Base-by-base conservation (phyloP, 2,888 invertebrate species). In the Tiphia femorata region DNA sequence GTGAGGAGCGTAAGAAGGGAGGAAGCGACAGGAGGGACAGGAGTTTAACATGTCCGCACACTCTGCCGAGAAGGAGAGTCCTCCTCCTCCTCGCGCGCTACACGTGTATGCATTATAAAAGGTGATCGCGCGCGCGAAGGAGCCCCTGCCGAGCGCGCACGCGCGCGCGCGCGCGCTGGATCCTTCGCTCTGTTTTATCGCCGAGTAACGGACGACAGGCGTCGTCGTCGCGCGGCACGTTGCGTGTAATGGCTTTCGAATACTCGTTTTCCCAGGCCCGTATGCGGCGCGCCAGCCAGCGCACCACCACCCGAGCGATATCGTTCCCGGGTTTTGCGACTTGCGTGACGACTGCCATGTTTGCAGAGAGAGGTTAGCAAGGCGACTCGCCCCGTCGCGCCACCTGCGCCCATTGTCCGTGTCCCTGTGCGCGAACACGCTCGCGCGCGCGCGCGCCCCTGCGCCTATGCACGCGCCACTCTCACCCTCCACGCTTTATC, bases 311-410 rank as follows among this genome's bases (percentile, higher is more conserved):
- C n/a, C n/a, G n/a, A 53, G 62, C 67, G 75, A 75, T 72, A 75
- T 72, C 68, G 70, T 69, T 62, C 58, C 59, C 59, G 58, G 62
- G 65, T 67, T 62, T 53, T 64, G 66, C 47, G 70, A 72, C 71
- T 80, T 72, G 81, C 80, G 80, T 80, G 81, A 80, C 81, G 80
- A 73, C 77, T 77, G 77, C 77, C 80, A 77, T 81, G 80, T 80
- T 81, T 80, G 79, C 78, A 66, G 70, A 75, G 61, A 56, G 62
- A 52, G 52, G 59, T 64, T 61, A 54, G 56, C 58, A n/a, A n/a
- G n/a, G 55, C 59, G 60, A 58, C 54, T 60, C 53, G 60, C 53
- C 62, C 62, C 58, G 57, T 67, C 71, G 64, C 71, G 59, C 64
- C 64, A 70, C 62, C 61, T 70, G 70, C 61, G 49, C 56, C 58